Base-by-base conservation (phyloP, 1,140 invertebrate genomes). In the Asbolus verrucosus region DNA sequence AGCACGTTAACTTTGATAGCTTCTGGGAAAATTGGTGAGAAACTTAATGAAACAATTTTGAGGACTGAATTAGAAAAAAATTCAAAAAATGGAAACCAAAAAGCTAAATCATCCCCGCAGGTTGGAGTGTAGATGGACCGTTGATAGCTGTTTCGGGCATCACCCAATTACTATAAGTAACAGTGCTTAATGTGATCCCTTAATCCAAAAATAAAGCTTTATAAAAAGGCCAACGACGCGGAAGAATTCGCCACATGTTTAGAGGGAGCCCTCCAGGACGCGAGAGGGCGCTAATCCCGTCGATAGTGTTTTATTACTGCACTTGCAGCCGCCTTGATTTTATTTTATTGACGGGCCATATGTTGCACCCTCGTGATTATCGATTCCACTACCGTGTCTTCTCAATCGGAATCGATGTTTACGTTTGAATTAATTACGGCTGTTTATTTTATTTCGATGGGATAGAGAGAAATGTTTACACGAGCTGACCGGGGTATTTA, bases 191-290 rank as follows among this genome's bases (percentile, higher is more conserved):
- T n/a, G n/a, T n/a, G n/a, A 27, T 27, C 41, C 67, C 31, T 59
- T 71, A 60, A 71, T 71, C 50, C 36, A 13, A 50, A 33, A 38
- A 33, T 50, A 11, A 41, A 33, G n/a, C 65, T 11, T 50, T 31
- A 75, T 70, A 75, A 69, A 75, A 63, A 31, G 59, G 1, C 33
- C 69, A 73, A 21, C 69, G 68, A 71, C 18, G 61, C 66, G 69
- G 65, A 75, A 75, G 73, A 75, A 75, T 73, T 65, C 65, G 71
- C 73, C 73, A 75, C 73, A 75, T 75, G 73, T 73, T 75, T 59
- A 63, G 6, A 13, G 19, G 31, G 39, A 19, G 38, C 63, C 67
- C 61, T 69, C 36, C 18, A 24, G 36, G 18, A 65, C 46, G 41
- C 16, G 30, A 33, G 69, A n/a, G 68, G 67, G 59, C 65, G 61